phyloP scores from a whole-genome alignment of 2,888 invertebrate genomes.

The Drosophila vallismaia region DNA sequence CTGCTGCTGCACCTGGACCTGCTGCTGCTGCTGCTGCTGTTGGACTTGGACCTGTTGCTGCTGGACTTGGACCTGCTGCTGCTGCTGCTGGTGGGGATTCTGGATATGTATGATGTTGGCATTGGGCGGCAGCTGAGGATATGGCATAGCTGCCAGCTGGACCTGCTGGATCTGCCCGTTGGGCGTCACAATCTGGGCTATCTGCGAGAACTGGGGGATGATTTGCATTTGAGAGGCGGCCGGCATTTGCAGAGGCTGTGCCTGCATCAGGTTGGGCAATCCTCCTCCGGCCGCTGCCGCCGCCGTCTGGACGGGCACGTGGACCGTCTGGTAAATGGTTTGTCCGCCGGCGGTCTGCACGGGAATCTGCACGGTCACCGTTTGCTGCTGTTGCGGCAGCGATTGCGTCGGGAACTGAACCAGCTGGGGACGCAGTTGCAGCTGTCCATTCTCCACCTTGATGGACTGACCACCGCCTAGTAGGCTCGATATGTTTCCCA shows the following conservation, averaged over 20 bases:
- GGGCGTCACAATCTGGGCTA: conserved; percentile 94
- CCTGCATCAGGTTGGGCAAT: conserved; percentile 85
- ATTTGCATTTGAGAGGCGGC: conserved; percentile 87
- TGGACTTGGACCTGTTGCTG: conserved; percentile 63
- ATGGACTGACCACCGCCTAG: conserved; percentile 54
- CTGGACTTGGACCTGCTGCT: conserved; percentile 46
- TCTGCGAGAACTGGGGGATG: conserved; percentile 92
- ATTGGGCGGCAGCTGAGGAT: conserved; percentile 81
- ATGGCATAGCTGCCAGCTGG: conserved; percentile 87
- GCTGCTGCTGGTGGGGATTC: conserved; percentile 74
- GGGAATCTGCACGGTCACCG: conserved; percentile 92
- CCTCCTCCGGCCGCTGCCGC: conserved; percentile 83
- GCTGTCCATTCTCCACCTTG: conserved; percentile 82
- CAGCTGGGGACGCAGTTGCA: conserved; percentile 86
- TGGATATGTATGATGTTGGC: conserved; percentile 83
- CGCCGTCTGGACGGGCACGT: conserved; percentile 94
- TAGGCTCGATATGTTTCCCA: conserved; percentile 79
- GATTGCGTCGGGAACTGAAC: conserved; percentile 81
- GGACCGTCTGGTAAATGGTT: conserved; percentile 97
- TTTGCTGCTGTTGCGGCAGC: conserved; percentile 84
- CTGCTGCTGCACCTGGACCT: conserved; percentile 74
- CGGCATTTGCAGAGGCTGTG: conserved; percentile 84
- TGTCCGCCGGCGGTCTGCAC: conserved; percentile 87
- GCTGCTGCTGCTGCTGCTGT: conserved; percentile 53
- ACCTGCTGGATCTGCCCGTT: conserved; percentile 95